Base-by-base conservation (phyloP, 2,888 invertebrate species). In the Limnephilus auricula region DNA sequence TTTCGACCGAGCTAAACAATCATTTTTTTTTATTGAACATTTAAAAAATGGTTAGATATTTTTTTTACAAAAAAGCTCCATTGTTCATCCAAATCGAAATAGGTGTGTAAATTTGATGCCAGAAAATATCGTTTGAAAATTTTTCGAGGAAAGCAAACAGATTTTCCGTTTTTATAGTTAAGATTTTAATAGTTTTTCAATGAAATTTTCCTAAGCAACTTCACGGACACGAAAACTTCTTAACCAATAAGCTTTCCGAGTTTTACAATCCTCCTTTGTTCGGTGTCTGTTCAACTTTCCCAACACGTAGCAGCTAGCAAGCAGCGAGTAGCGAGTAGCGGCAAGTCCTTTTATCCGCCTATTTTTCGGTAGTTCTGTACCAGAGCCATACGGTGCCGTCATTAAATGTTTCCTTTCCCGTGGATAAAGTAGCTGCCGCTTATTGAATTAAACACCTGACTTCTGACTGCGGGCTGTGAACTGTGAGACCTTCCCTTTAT, bases 371-470 rank as follows among this genome's bases (percentile, higher is more conserved):
- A 25, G 65, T 65, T 65, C 65, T 18, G 37, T 5, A 9, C 25
- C 9, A 65, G 25, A 25, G 65, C 65, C 65, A 6, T 65, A n/a
- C 65, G 65, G 65, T 40, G 40, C 12, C n/a, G 65, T n/a, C 65
- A 65, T 65, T 65, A 65, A 65, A 65, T 65, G 65, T 65, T 65
- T 65, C 65, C 65, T n/a, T 65, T 65, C 65, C 65, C 65, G 1
- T 34, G 34, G 25, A 15, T 18, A 32, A 82, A 37, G 34, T 18
- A 18, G 32, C 25, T 25, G 34, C 25, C 37, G 82, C 34, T 32
- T 82, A 82, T 82, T 82, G 34, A 82, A 82, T 82, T 82, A 82
- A 18, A 65, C 65, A 65, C 65, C 50, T 50, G 18, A n/a, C 82
- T 18, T 25, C 82, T 9, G 82, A 82, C 82, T 37, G 34, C 82